Evolutionary conservation across 2,888 invertebrate genomes (phyloP).

Genomic region (Eumacrocentrus americanus): DNA sequence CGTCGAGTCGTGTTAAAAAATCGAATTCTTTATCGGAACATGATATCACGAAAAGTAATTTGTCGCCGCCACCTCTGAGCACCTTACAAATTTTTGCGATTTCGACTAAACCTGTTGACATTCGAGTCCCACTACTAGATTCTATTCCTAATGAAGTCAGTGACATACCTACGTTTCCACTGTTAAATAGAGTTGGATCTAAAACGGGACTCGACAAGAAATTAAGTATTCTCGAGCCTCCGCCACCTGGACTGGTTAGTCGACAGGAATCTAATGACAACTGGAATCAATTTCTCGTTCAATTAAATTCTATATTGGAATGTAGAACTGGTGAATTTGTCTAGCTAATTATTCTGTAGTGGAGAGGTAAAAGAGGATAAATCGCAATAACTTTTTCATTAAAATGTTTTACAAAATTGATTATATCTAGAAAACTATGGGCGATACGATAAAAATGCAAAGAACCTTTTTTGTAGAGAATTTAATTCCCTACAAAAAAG

Average conservation of each 20-base stretch:
- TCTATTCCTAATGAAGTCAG: constrained; percentile 48
- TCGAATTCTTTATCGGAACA: constrained; percentile 8
- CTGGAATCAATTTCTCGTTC: constrained; percentile 63
- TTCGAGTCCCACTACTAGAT: constrained; percentile 43
- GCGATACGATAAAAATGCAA: too few species aligned
- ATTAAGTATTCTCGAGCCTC: constrained; percentile 57
- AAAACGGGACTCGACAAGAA: constrained; percentile 42
- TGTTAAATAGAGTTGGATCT: constrained; percentile 38
- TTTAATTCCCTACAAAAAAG: too few species aligned
- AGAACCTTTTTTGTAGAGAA: too few species aligned
- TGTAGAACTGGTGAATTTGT: constrained; percentile 63
- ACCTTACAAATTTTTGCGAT: constrained; percentile 57
- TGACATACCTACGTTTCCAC: constrained; percentile 51
- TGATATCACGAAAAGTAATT: constrained; percentile 24
- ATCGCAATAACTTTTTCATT: too few species aligned
- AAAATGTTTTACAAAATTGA: too few species aligned
- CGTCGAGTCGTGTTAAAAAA: constrained; percentile 28
- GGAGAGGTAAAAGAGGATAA: too few species aligned
- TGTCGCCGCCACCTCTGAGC: constrained; percentile 52
- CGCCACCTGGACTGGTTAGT: constrained; percentile 56
- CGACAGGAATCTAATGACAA: constrained; percentile 61
- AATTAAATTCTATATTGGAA: constrained; percentile 63
- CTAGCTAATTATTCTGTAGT: too few species aligned
- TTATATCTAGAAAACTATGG: too few species aligned
- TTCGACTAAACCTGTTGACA: constrained; percentile 53